Percentiles rank a stretch among this genome's conserved stretches.
These are phyloP conservation scores for Brachionus manjavacas DNA, from an alignment of 1,140 invertebrate species.

Conservation along the genomic window DNA sequence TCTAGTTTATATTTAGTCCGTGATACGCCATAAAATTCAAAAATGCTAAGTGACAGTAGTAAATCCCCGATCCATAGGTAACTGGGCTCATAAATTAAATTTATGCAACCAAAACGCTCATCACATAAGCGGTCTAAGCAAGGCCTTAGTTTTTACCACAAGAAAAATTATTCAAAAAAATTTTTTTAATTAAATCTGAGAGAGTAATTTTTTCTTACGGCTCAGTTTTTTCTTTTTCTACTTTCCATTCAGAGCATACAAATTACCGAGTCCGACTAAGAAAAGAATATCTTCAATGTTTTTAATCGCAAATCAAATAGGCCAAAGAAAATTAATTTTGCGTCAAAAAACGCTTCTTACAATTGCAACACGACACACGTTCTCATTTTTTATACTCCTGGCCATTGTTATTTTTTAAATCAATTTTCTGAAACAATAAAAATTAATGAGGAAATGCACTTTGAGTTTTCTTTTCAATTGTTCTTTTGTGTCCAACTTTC, in stretches of 20 bases:
- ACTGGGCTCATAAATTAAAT: neutral
- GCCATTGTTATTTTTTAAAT: neutral
- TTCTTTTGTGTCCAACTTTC: neutral
- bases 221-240: neutral
- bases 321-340: conserved; percentile 22
- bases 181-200: neutral
- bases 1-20: neutral
- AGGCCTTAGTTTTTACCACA: neutral
- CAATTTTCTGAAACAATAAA: conserved; percentile 1
- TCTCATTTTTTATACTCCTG: neutral
- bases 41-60: neutral
- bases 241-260: neutral
- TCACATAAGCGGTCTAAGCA: too few species aligned
- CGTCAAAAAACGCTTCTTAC: neutral
- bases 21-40: neutral
- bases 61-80: neutral
- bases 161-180: neutral
- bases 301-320: conserved; percentile 25
- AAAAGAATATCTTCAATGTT: neutral
- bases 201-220: neutral
- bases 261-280: neutral
- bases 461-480: neutral
- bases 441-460: neutral
- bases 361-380: neutral
- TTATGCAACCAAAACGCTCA: neutral